Evolutionary conservation across 2,888 invertebrate species (phyloP), one percentile per base, ranked within the genome.

Genomic region (Pollenia griseotomentosa): DNA sequence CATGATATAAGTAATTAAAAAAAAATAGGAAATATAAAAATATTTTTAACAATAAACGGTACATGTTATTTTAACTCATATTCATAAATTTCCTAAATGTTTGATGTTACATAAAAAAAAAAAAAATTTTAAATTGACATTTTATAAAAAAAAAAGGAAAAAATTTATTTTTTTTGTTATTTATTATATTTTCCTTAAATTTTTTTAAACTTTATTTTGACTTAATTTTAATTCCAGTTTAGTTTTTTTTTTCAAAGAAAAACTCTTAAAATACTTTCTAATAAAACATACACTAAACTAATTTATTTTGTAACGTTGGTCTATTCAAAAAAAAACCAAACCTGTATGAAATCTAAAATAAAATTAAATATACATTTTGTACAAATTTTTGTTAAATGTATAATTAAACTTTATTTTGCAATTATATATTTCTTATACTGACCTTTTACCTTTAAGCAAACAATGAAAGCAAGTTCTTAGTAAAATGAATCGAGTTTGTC

Each of bases 401-500:
- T 85, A 66, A 70, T 71, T 51, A 55, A 78, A 74, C 83, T 70
- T 85, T 77, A 71, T 82, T 59, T 65, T 57, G 55, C 68, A 83
- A 53, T 53, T 61, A 11, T 63, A 57, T 14, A 78, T 55, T 59
- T 68, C 61, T 74, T 14, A 53, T 78, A 66, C 33, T 42, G 61
- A 78, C 89, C 91, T 92, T 92, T 92, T 33, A 33, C 91, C 91
- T n/a, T n/a, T n/a, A 65, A 70, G 11, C 19, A 8, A 57, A 51
- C 70, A 88, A 89, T 71, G 66, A 71, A 78, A 82, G 89, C 92
- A 92, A 91, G 93, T 91, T 92, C 93, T 93, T 91, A 91, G 92
- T 92, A 71, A 61, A 78, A 16, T 10, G 78, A 83, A 59, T 91
- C 89, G 89, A 89, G 89, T 51, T 44, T 90, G 92, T 93, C 92